Evolutionary conservation across 1,140 invertebrate species (phyloP).

Genomic region (Dendroctonus ponderosae): DNA sequence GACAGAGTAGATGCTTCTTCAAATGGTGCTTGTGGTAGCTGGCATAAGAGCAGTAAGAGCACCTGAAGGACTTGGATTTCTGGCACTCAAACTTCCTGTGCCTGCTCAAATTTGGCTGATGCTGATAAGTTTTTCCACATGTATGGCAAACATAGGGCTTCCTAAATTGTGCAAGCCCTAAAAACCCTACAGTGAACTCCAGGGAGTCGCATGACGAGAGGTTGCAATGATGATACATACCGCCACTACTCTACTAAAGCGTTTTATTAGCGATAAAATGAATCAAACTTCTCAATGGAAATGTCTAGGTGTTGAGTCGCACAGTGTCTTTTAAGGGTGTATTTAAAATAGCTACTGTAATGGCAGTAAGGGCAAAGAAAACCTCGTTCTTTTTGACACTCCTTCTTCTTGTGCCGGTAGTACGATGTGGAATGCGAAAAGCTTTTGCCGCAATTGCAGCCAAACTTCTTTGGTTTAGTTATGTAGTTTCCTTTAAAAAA

Average conservation of each 20-base stretch:
- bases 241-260: too few relatives aligned
- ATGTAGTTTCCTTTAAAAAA: too few relatives aligned
- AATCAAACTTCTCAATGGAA: too few relatives aligned
- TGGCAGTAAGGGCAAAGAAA: constrained; percentile 46
- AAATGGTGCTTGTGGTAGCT: constrained; percentile 24
- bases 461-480: background rate
- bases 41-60: constrained; percentile 33
- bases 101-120: constrained; percentile 32
- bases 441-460: constrained; percentile 16
- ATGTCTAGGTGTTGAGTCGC: background rate
- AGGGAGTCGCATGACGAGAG: too few relatives aligned
- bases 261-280: too few relatives aligned
- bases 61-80: constrained; percentile 53
- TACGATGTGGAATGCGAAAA: constrained; percentile 20
- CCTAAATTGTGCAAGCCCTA: too few relatives aligned
- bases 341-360: constrained; percentile 20
- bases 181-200: too few relatives aligned
- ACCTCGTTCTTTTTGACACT: constrained; percentile 54
- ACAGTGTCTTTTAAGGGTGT: constrained; percentile 19
- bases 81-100: constrained; percentile 55
- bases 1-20: constrained; percentile 23
- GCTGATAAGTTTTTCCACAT: constrained; percentile 20
- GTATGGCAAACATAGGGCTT: constrained; percentile 6
- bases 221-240: too few relatives aligned
- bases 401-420: constrained; percentile 52